Conservation (phyloP, 2,113 vertebrate genomes). For the Columba livia region DNA sequence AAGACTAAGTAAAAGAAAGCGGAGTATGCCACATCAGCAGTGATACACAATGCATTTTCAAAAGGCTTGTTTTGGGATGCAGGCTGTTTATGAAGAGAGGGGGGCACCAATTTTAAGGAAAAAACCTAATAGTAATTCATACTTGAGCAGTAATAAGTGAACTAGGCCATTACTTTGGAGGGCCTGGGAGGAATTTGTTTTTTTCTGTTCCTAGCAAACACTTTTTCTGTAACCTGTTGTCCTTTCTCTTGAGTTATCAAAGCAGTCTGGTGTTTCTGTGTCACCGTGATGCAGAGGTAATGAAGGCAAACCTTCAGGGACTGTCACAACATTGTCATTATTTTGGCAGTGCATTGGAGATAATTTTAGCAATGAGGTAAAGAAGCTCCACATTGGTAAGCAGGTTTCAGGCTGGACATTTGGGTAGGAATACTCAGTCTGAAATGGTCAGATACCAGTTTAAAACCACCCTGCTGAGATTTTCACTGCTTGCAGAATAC, state of each 20-base stretch:
- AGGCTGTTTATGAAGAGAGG: background rate
- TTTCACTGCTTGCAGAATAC: background rate
- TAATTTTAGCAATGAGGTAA: constrained; percentile 24
- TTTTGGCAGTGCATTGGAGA: constrained; percentile 5
- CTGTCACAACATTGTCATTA: constrained; percentile 20
- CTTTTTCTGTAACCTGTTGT: constrained; percentile 55
- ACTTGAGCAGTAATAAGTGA: background rate
- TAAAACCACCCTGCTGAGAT: constrained; percentile 5
- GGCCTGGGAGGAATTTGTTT: background rate
- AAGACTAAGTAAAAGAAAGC: background rate
- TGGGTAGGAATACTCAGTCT: background rate
- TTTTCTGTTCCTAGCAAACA: constrained; percentile 11
- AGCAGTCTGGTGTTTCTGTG: constrained; percentile 25
- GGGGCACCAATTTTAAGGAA: background rate
- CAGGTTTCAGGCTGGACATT: background rate
- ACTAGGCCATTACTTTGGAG: background rate
- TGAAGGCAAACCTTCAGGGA: constrained; percentile 41
- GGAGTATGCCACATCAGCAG: background rate
- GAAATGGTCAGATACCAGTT: background rate
- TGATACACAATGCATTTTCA: background rate
- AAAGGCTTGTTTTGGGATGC: background rate
- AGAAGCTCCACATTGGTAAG: background rate
- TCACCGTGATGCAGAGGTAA: constrained; percentile 25
- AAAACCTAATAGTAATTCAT: background rate
- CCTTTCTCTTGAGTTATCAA: constrained; percentile 20